Base-by-base conservation (phyloP, 2,797 vertebrate genomes). In the Sebastes reedi region DNA sequence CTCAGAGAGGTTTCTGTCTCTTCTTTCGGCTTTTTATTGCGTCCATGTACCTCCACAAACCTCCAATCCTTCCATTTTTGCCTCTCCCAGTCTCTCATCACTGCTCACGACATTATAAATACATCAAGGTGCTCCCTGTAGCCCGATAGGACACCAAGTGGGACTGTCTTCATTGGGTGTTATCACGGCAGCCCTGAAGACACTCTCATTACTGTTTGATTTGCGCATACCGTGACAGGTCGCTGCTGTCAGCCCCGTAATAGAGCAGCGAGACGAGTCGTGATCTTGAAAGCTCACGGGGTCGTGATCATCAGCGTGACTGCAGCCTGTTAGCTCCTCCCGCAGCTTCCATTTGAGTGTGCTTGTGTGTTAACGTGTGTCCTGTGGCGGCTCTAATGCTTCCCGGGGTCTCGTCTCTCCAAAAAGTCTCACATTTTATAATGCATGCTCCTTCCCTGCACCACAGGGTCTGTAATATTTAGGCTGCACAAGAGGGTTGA, bases 381-480 rank as follows among this genome's bases (percentile, higher is more conserved):
- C 55, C 8, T 70, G 13, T 71, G 55, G 34, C 52, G 54, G 46
- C 50, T 65, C 32, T 70, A 67, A 76, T 76, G 82, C 72, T 52
- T 68, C 46, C 10, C 1, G 4, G 32, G 24, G 70, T 68, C 39
- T 70, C 1, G 4, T 39, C n/a, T 65, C 24, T 64, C 46, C 56
- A 22, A 55, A 81, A 88, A 81, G 20, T 77, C 27, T 2, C 8
- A 36, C n/a, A 10, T 61, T 87, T 72, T 55, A 81, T 89, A 84
- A 88, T 84, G 60, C 64, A 86, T 88, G 61, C 0, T n/a, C 18
- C 36, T 30, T 3, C 18, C 62, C 36, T 54, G 75, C 29, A 46
- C 34, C 67, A 9, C 61, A 36, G 68, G 62, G 74, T 32, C 77
- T 88, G 46, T 88, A 77, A 82, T 75, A 85, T 84, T 77, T 56